phyloP scores from a whole-genome alignment of 2,797 vertebrate species.

The Anniella stebbinsi region DNA sequence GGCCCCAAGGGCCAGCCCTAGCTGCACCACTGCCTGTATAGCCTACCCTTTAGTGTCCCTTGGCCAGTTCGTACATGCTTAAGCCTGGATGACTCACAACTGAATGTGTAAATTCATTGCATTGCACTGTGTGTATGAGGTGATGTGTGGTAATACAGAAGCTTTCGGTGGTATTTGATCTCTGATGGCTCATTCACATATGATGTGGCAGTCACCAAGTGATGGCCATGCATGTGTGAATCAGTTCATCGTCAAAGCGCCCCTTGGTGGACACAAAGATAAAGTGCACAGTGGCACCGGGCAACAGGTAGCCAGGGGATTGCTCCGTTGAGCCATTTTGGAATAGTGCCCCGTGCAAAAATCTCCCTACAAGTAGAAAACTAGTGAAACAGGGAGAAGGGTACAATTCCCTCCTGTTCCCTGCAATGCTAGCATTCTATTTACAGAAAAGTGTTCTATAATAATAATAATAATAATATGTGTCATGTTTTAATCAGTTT shows the following conservation, averaged over 20 bases:
- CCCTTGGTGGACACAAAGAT: not conserved
- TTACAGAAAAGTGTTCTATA: not conserved
- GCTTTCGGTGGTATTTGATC: not conserved
- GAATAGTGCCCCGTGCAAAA: not conserved
- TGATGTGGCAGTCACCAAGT: not conserved
- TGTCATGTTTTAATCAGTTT: no score
- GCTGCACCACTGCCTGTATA: no score
- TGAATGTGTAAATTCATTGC: not conserved
- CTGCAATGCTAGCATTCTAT: not conserved
- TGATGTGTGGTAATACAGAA: not conserved
- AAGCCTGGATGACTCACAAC: not conserved
- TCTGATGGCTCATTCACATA: not conserved
- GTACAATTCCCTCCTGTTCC: not conserved
- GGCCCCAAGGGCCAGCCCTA: no score
- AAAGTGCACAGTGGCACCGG: not conserved
- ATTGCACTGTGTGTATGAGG: not conserved
- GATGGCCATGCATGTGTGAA: not conserved
- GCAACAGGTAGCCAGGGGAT: not conserved
- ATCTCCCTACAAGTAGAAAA: not conserved
- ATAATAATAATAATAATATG: no score
- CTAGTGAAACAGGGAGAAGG: not conserved
- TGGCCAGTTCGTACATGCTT: not conserved
- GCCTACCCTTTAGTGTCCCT: not conserved
- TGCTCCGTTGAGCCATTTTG: not conserved
- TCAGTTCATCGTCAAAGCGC: not conserved